These are phyloP conservation scores for Drosophila paracracens DNA, from an alignment of 2,888 invertebrate genomes.

Conservation along the genomic window DNA sequence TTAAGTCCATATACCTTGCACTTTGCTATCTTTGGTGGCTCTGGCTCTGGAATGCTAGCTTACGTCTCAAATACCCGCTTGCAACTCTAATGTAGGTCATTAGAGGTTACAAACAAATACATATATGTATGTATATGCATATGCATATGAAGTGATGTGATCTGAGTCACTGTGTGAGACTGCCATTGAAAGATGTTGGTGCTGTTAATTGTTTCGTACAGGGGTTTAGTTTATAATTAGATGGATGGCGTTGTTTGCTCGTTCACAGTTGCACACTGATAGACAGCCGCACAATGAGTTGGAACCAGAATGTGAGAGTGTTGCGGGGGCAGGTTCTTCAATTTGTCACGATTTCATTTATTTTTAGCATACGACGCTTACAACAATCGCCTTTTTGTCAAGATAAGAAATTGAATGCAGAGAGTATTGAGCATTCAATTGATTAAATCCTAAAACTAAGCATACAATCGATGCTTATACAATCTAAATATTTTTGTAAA, in stretches of 20 bases:
- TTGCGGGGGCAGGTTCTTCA: conserved; percentile 4
- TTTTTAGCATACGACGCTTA: conserved; percentile 55
- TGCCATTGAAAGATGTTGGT: conserved; percentile 43
- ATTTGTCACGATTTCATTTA: conserved; percentile 71
- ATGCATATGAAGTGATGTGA: conserved; percentile 16
- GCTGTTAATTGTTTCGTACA: conserved; percentile 15
- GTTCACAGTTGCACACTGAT: conserved; percentile 33
- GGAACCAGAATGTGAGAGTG: neutral
- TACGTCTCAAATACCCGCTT: conserved; percentile 23
- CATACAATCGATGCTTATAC: neutral
- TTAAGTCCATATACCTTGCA: conserved; percentile 41
- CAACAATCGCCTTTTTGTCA: conserved; percentile 9
- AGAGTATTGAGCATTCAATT: conserved; percentile 3
- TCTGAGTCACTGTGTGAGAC: conserved; percentile 48
- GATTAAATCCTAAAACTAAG: conserved; percentile 2
- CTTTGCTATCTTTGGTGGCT: conserved; percentile 56
- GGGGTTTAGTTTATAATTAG: conserved; percentile 50
- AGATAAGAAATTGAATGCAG: conserved; percentile 25
- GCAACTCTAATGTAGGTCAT: conserved; percentile 50
- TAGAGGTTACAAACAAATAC: conserved; percentile 41
- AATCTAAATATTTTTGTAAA: neutral
- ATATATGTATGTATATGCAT: conserved; percentile 3
- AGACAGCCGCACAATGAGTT: conserved; percentile 9
- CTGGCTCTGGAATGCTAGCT: conserved; percentile 41
- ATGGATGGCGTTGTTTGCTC: conserved; percentile 42